Percentiles rank a stretch among this genome's conserved stretches.
These are phyloP conservation scores for Ooceraea biroi DNA, from an alignment of 1,140 invertebrate species.

Conservation along the genomic window DNA sequence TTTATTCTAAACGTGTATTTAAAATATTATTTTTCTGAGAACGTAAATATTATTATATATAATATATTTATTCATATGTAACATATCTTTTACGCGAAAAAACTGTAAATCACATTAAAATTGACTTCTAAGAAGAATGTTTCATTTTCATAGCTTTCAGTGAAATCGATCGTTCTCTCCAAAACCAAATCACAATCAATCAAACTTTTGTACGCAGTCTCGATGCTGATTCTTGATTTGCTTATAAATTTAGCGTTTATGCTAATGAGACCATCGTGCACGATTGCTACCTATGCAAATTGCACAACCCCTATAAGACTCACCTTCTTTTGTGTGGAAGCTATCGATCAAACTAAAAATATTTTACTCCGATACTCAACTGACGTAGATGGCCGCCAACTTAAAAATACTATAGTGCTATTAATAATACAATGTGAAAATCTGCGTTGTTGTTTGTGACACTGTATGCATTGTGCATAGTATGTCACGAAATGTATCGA, in stretches of 20 bases:
- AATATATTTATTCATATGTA: neutral
- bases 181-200: conserved; percentile 34
- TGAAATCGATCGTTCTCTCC: neutral
- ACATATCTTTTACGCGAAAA: neutral
- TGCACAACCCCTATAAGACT: conserved; percentile 28
- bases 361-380: conserved; percentile 60
- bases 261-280: conserved; percentile 53
- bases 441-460: conserved; percentile 48
- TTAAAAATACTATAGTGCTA: conserved; percentile 54
- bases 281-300: conserved; percentile 65
- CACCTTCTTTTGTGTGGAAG: conserved; percentile 23
- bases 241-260: conserved; percentile 53
- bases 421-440: conserved; percentile 62
- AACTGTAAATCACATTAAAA: neutral
- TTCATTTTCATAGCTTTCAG: neutral
- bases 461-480: neutral
- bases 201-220: neutral
- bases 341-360: conserved; percentile 64
- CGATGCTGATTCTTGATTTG: conserved; percentile 33
- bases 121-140: neutral
- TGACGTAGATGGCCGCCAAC: conserved; percentile 59
- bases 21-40: no score
- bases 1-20: no score
- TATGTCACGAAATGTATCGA: neutral
- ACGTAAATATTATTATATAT: no score